Percentiles rank a stretch among this genome's conserved stretches.
phyloP scores from a whole-genome alignment of 2,113 vertebrate species.

The Microtus montanus region DNA sequence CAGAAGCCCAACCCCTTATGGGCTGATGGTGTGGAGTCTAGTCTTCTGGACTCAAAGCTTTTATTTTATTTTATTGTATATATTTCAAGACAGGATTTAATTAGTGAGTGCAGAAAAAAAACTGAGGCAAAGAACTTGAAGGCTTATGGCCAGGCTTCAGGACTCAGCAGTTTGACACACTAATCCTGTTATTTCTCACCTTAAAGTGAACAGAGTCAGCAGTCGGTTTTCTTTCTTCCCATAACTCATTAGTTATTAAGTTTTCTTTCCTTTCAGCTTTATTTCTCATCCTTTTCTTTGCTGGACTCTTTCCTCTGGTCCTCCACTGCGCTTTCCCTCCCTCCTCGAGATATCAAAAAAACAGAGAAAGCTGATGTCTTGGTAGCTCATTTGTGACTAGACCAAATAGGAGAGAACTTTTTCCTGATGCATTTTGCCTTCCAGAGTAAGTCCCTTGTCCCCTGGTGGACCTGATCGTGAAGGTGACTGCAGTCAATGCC shows the following conservation, averaged over 20 bases:
- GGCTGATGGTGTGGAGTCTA: constrained; percentile 2
- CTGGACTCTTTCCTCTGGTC: background rate
- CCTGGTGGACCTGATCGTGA: background rate
- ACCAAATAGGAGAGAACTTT: background rate
- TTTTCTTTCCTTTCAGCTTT: background rate
- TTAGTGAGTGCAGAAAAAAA: constrained; percentile 64
- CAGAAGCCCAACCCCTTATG: background rate
- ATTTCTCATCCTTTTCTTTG: background rate
- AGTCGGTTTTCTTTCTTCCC: background rate
- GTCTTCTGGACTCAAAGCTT: constrained; percentile 14
- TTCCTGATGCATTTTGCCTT: background rate
- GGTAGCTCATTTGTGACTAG: background rate
- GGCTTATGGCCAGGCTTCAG: constrained; percentile 68
- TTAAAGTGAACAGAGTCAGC: constrained; percentile 67
- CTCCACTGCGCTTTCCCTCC: accelerated
- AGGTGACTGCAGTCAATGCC: background rate
- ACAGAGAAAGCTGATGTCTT: background rate
- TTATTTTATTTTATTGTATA: constrained; percentile 57
- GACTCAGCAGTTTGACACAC: constrained; percentile 77
- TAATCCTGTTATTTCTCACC: constrained; percentile 78
- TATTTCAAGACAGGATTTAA: constrained; percentile 69
- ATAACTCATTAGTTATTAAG: constrained; percentile 8
- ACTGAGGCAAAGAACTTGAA: constrained; percentile 52
- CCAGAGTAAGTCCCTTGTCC: background rate
- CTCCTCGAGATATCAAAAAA: background rate